Evolutionary conservation across 1,140 invertebrate species (phyloP).

Genomic region (Zaprionus lachaisei): DNA sequence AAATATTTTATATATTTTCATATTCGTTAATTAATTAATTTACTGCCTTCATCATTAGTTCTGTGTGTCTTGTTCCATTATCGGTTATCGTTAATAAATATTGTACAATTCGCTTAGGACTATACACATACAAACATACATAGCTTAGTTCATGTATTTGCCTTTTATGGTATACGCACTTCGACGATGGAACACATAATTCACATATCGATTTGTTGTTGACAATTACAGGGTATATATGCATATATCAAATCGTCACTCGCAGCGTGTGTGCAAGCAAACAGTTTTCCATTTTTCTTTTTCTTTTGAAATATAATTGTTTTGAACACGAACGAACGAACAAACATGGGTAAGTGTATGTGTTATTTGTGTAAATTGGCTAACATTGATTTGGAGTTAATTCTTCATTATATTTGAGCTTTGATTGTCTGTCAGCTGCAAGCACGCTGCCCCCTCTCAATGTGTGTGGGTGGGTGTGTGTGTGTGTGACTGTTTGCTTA

Average conservation of each 20-base stretch:
- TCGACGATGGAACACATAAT: constrained; percentile 5
- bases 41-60: constrained; percentile 15
- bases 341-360: constrained; percentile 7
- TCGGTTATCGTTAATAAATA: constrained; percentile 42
- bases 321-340: neutral
- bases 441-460: constrained; percentile 44
- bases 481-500: neutral
- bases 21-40: constrained; percentile 27
- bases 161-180: constrained; percentile 11
- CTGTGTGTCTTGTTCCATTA: constrained; percentile 13
- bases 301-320: neutral
- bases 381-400: constrained; percentile 36
- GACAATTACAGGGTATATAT: neutral
- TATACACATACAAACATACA: constrained; percentile 22
- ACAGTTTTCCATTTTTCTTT: constrained; percentile 16
- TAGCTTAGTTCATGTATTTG: constrained; percentile 8
- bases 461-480: neutral
- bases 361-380: constrained; percentile 26
- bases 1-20: constrained; percentile 48
- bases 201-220: neutral
- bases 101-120: constrained; percentile 48
- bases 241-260: neutral
- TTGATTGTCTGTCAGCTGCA: constrained; percentile 81
- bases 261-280: constrained; percentile 37
- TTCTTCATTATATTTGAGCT: constrained; percentile 50